A percentile compares a stretch with the other conserved stretches of the same genome.
Conservation (phyloP, 2,113 vertebrate species). For the Mola mola region DNA sequence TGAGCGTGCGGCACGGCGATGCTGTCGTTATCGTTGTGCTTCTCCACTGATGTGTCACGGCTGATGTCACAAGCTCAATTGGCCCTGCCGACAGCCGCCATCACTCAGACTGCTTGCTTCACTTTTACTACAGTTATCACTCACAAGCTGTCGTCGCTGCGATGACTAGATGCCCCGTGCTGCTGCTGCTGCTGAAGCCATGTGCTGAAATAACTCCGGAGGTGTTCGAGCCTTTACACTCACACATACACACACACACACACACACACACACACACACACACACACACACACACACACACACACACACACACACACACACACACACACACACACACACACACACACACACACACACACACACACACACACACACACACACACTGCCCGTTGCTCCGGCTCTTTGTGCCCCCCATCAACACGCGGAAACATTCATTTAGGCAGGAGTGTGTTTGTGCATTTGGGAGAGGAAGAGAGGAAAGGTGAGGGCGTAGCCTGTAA, state of each 20-base stretch:
- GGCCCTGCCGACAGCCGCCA: slow-evolving; percentile 76
- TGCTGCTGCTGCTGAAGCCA: slow-evolving; percentile 43
- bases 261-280: not conserved
- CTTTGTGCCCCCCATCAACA: slow-evolving; percentile 67
- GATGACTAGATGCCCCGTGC: slow-evolving; percentile 33
- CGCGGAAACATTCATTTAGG: slow-evolving; percentile 62
- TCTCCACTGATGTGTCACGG: slow-evolving; percentile 72
- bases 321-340: slow-evolving; percentile 20
- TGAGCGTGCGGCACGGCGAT: slow-evolving; percentile 70
- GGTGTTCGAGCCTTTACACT: slow-evolving; percentile 25
- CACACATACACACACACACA: slow-evolving; percentile 8
- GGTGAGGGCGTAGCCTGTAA: too few relatives aligned
- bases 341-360: slow-evolving; percentile 6
- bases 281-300: not conserved
- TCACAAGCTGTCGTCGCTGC: slow-evolving; percentile 59
- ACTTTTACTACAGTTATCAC: slow-evolving; percentile 76
- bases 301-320: slow-evolving; percentile 12
- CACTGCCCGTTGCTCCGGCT: slow-evolving; percentile 10
- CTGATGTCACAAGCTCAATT: slow-evolving; percentile 84
- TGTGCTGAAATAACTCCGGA: slow-evolving; percentile 53
- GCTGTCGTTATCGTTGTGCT: slow-evolving; percentile 79
- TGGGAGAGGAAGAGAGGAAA: slow-evolving; percentile 38
- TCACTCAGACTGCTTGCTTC: slow-evolving; percentile 78
- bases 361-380: slow-evolving; percentile 11
- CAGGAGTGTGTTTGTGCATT: slow-evolving; percentile 4